Base-by-base conservation (phyloP, 2,113 vertebrate genomes). In the Centropus unirufus region DNA sequence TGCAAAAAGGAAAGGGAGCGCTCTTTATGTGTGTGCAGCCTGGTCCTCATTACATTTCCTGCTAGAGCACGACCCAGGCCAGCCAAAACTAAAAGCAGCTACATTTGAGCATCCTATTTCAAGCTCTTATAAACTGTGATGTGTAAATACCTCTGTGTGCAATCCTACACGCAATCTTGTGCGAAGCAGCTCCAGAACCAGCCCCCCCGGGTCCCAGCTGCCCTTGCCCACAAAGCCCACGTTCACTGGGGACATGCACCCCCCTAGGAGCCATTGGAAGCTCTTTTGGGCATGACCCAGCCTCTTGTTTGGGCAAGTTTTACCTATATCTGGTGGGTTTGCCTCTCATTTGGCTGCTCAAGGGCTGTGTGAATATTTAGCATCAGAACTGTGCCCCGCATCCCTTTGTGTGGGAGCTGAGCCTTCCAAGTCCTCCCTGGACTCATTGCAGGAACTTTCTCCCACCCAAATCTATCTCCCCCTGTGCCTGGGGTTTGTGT, bases 221-320 rank as follows among this genome's bases (percentile, higher is more conserved):
- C 51, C 57, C 57, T 55, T 7, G 0, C 11, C 49, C 44, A 4
- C 1, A 5, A 47, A 44, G 16, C 74, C 59, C 23, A 5, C 1
- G 0, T 13, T 51, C 5, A 0, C 23, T 6, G 39, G 42, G 79
- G 64, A 40, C 9, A 2, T 0, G 3, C 2, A 2, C 8, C 40
- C 36, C 24, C 49, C 47, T 4, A 3, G 26, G 42, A 52, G 61
- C n/a, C 6, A 1, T 8, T 3, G 1, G 82, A 19, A 34, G 30
- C 22, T 30, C 24, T n/a, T 13, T 14, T 32, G 46, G 34, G 6
- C 12, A 16, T 36, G 24, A 44, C 6, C 11, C 55, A 46, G 5
- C 8, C 19, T 42, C 30, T 34, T 7, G 4, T 32, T 5, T 23
- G 11, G 51, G 23, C 15, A 14, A 21, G 8, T 7, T 79, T 74